Base-by-base conservation (phyloP, 2,797 vertebrate species). In the Tarsius wallacei region DNA sequence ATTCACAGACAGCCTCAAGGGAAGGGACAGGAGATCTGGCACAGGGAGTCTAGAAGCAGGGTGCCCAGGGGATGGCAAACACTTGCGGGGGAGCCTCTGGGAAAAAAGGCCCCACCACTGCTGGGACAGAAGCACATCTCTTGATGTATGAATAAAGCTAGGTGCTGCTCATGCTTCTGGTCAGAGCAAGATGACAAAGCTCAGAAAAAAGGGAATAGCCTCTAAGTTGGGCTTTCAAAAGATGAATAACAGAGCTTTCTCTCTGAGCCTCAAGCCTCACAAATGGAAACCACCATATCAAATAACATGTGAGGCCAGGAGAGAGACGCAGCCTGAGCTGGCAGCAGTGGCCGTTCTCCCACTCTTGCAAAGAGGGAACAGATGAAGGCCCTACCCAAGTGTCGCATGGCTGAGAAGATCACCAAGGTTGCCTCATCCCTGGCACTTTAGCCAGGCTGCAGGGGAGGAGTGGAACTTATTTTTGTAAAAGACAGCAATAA, bases 401-500 rank as follows among this genome's bases (percentile, higher is more conserved):
- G 24, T 51, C 42, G 59, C 9, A 5, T 19, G 42, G 21, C 24
- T 64, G 28, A 70, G 71, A 87, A 87, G 53, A 63, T 26, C 51
- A 59, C 76, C 31, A 70, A 57, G 78, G 81, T 7, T 22, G 70
- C 53, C 61, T 82, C 55, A 4, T 51, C 36, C 36, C 28, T 8
- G 4, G 47, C 9, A 51, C 15, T 42, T 84, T 15, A 31, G 33
- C 78, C 53, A 78, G 64, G 59, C 47, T 70, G 59, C 15, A n/a
- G 24, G 26, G 26, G 49, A 90, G 59, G 59, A 64, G 4, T n/a
- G 31, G 64, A 94, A 77, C 31, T 42, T 70, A 51, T 47, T 93
- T 94, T 81, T 90, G 57, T 87, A 85, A 59, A 88, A 80, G 87
- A 78, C 15, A 87, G 76, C 59, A 96, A 89, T 84, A 96, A 96